phyloP scores from a whole-genome alignment of 1,140 invertebrate species.

The Orchestia grillus region DNA sequence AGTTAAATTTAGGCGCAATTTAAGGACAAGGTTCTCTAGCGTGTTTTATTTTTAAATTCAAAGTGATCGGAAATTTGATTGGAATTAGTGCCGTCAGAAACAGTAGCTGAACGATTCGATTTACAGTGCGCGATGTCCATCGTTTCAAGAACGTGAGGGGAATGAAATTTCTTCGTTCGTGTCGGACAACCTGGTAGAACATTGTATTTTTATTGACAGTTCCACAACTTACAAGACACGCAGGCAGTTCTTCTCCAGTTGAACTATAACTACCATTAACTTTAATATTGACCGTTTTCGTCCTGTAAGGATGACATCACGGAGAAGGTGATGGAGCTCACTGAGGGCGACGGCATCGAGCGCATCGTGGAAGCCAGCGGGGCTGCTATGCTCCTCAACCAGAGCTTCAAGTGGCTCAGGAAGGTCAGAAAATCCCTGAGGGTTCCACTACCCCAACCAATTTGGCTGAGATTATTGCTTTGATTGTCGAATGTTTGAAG shows the following conservation, averaged over 20 bases:
- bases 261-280: background rate
- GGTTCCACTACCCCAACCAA: too few relatives aligned
- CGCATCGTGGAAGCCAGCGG: constrained; percentile 64
- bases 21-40: background rate
- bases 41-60: background rate
- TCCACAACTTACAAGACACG: background rate
- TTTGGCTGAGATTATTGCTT: too few relatives aligned
- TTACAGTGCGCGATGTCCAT: background rate
- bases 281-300: background rate
- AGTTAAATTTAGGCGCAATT: too few relatives aligned
- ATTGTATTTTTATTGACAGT: background rate
- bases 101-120: background rate
- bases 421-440: background rate
- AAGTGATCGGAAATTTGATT: background rate
- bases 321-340: constrained; percentile 46
- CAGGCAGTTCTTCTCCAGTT: background rate
- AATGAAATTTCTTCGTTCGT: too few relatives aligned
- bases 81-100: background rate
- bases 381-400: constrained; percentile 50
- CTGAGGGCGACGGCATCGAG: constrained; percentile 57
- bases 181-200: too few relatives aligned
- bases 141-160: background rate
- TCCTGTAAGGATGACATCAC: constrained; percentile 58
- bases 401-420: constrained; percentile 37
- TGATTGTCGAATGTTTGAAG: too few relatives aligned